These are phyloP conservation scores for Pampus argenteus DNA, from an alignment of 2,797 vertebrate genomes.

Conservation along the genomic window DNA sequence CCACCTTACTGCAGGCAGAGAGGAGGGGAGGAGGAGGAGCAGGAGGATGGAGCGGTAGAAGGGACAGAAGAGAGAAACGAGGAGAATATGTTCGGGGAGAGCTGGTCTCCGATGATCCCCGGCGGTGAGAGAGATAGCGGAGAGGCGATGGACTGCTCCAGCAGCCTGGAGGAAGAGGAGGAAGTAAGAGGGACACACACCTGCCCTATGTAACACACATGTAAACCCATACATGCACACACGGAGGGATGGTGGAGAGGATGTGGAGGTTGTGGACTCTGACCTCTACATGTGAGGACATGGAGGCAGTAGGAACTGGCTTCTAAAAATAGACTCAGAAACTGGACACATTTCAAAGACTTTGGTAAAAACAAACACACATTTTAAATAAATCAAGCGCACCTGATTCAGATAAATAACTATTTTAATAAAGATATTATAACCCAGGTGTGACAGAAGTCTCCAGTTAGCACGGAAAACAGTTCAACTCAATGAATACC, in stretches of 20 bases:
- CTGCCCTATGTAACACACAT: slow-evolving; percentile 38
- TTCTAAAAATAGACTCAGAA: neutral
- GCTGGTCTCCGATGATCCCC: slow-evolving; percentile 70
- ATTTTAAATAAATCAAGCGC: slow-evolving; percentile 31
- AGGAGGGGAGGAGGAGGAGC: slow-evolving; percentile 71
- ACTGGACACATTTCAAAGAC: slow-evolving; percentile 62
- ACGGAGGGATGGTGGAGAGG: neutral
- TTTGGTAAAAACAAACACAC: slow-evolving; percentile 19
- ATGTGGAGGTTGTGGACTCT: slow-evolving; percentile 26
- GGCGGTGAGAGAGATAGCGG: slow-evolving; percentile 64
- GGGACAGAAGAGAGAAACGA: slow-evolving; percentile 16
- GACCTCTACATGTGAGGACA: slow-evolving; percentile 81
- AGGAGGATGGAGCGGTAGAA: slow-evolving; percentile 39
- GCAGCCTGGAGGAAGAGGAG: slow-evolving; percentile 81
- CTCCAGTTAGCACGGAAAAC: slow-evolving; percentile 33
- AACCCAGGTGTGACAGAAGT: slow-evolving; percentile 26
- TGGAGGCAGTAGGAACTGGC: slow-evolving; percentile 74
- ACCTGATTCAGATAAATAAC: slow-evolving; percentile 24
- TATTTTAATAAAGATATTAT: slow-evolving; percentile 33
- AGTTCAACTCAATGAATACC: slow-evolving; percentile 35
- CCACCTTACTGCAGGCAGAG: slow-evolving; percentile 89
- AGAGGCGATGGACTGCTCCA: slow-evolving; percentile 93
- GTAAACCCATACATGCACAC: slow-evolving; percentile 1
- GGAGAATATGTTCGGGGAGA: slow-evolving; percentile 60
- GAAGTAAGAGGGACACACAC: slow-evolving; percentile 29